Percentiles rank a stretch among this genome's conserved stretches.
phyloP scores from a whole-genome alignment of 2,797 vertebrate species.

The Brachyrhaphis roseni region DNA sequence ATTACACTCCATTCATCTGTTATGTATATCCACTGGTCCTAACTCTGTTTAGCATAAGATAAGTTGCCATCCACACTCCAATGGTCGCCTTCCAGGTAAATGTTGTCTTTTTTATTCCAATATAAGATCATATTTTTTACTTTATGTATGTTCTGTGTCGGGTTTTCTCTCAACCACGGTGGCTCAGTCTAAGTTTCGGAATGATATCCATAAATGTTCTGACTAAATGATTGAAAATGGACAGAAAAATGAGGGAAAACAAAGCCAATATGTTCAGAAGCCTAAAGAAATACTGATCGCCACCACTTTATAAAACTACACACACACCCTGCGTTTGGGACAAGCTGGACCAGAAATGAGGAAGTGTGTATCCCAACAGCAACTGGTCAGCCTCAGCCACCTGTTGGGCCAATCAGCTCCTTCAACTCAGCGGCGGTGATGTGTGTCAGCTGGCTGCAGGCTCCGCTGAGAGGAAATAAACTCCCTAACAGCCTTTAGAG shows the following conservation, averaged over 20 bases:
- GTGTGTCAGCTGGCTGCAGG: conserved; percentile 72
- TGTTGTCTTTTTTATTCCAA: not conserved
- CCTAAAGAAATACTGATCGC: not conserved
- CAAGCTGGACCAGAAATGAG: conserved; percentile 11
- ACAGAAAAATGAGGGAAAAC: not conserved
- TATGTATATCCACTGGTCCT: not conserved
- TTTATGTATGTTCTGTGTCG: not conserved
- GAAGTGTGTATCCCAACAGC: conserved; percentile 14
- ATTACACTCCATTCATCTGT: not conserved
- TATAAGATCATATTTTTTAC: not conserved
- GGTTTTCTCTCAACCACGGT: not conserved
- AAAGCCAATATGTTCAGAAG: not conserved
- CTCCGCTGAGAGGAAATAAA: conserved; percentile 69
- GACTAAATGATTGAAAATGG: not conserved
- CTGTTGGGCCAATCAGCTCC: conserved; percentile 57
- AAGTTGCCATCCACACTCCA: not conserved
- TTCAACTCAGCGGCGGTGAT: conserved; percentile 55
- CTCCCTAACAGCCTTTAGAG: conserved; percentile 73
- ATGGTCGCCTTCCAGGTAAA: not conserved
- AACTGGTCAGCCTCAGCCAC: conserved; percentile 35
- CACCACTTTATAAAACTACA: not conserved
- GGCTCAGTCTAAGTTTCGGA: not conserved
- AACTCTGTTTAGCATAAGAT: not conserved
- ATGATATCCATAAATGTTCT: not conserved
- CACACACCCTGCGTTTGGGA: not conserved